Conservation (phyloP, 2,888 invertebrate species). For the Spisula subtruncata region DNA sequence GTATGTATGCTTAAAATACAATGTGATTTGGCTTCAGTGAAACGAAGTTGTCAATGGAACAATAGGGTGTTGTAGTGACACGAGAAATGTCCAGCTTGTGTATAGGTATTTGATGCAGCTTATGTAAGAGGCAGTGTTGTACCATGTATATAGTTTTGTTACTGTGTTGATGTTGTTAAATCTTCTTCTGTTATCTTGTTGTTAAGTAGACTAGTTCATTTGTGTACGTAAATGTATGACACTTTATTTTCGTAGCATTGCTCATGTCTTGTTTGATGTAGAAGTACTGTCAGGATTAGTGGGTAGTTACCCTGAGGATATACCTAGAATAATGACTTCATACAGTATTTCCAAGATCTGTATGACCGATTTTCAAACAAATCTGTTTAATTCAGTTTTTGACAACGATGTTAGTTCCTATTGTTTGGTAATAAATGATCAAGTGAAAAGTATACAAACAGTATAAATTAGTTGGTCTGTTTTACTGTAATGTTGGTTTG, state of each 20-base stretch:
- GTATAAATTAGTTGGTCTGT: not conserved
- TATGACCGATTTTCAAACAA: too few species aligned
- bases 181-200: not conserved
- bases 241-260: not conserved
- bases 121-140: too few species aligned
- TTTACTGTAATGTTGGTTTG: not conserved
- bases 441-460: not conserved
- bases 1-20: conserved; percentile 33
- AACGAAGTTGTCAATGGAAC: too few species aligned
- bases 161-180: conserved; percentile 3
- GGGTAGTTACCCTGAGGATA: not conserved
- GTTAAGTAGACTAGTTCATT: not conserved
- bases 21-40: not conserved
- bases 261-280: not conserved
- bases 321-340: not conserved
- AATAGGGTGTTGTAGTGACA: too few species aligned
- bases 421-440: too few species aligned
- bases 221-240: not conserved
- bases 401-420: too few species aligned
- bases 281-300: not conserved
- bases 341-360: not conserved
- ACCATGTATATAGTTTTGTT: not conserved
- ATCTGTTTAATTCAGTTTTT: too few species aligned
- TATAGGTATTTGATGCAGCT: not conserved
- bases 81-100: too few species aligned